Conservation (phyloP, 2,888 invertebrate genomes). For the Boloria euphrosyne region DNA sequence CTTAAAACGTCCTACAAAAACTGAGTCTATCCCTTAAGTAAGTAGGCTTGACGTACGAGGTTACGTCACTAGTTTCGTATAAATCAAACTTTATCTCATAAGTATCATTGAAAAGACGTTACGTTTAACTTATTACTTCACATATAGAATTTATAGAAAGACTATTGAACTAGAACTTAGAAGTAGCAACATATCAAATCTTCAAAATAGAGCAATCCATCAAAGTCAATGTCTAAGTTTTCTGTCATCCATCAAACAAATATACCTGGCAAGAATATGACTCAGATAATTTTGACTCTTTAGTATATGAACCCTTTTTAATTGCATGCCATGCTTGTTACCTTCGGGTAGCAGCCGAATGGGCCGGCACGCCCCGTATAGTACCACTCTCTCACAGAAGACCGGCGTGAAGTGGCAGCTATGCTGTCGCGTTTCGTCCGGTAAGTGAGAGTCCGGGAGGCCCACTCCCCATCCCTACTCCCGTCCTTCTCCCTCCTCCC, state of each 20-base stretch:
- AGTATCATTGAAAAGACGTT: not conserved
- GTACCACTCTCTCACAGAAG: too few relatives aligned
- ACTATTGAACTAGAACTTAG: constrained; percentile 4
- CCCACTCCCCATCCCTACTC: too few relatives aligned
- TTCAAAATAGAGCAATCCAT: constrained; percentile 30
- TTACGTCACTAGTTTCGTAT: not conserved
- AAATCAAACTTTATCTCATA: not conserved
- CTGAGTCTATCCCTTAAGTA: too few relatives aligned
- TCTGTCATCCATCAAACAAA: constrained; percentile 34
- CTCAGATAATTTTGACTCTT: constrained; percentile 22
- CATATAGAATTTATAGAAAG: constrained; percentile 1
- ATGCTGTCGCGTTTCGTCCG: too few relatives aligned
- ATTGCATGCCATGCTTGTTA: too few relatives aligned
- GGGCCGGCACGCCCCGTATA: too few relatives aligned
- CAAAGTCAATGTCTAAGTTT: constrained; percentile 35
- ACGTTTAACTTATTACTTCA: constrained; percentile 4
- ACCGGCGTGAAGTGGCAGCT: too few relatives aligned
- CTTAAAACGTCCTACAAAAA: too few relatives aligned
- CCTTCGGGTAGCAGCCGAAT: too few relatives aligned
- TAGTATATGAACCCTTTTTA: constrained; percentile 3
- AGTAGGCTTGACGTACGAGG: too few relatives aligned
- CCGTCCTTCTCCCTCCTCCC: too few relatives aligned
- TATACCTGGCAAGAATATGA: constrained; percentile 29
- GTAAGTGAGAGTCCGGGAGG: too few relatives aligned
- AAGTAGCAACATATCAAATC: constrained; percentile 17